Evolutionary conservation across 2,888 invertebrate species (phyloP), one percentile per base, ranked within the genome.

Genomic region (Petrophora chlorosata): DNA sequence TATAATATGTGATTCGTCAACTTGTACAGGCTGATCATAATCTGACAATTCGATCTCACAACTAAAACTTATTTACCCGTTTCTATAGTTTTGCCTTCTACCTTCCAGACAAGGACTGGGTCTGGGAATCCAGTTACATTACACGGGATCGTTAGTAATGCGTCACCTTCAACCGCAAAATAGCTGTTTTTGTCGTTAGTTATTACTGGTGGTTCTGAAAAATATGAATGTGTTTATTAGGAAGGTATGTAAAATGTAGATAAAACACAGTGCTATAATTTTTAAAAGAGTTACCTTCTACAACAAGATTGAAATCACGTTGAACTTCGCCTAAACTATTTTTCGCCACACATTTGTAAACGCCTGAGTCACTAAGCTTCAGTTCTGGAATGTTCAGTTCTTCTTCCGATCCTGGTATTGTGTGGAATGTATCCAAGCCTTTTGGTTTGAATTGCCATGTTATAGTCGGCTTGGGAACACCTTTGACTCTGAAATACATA

Each of bases 101-200:
- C 26, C 19, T 26, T 53, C 66, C 66, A 67, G 3, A 38, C 32
- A 3, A 66, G 42, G 5, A 9, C 25, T 4, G 68, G 67, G 38
- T 58, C 52, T 1, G 67, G 68, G 25, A 58, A 50, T 14, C 68
- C 67, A 29, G 50, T 48, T 4, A 53, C 58, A 9, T 61, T 48
- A 19, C 67, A 67, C n/a, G 62, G 63, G 9, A 68, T 50, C 14
- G 39, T 47, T 14, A 66, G 26, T 2, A 51, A 40, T 1, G 26
- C 41, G 19, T 64, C 67, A 5, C 62, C 63, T 7, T 48, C 54
- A 12, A 61, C 14, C 19, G 53, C 64, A 5, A 12, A 35, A 13
- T 53, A 61, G 3, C n/a, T 34, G 4, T 28, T 29, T 3, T 53
- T 16, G 10, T 15, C 25, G 12, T 50, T 59, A 4, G 34, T 52